These are phyloP conservation scores for Tetraneura akinire DNA, from an alignment of 1,140 invertebrate species.

Conservation along the genomic window DNA sequence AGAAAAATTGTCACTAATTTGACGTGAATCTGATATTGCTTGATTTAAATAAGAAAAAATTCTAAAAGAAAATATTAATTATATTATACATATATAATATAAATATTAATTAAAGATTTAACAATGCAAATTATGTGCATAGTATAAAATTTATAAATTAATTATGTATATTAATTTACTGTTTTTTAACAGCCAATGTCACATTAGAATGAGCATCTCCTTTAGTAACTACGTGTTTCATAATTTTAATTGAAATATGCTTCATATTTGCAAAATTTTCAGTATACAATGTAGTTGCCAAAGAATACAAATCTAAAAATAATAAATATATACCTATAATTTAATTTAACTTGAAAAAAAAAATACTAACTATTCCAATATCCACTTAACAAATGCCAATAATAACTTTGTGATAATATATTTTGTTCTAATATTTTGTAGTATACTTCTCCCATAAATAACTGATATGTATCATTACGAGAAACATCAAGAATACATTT, in stretches of 20 bases:
- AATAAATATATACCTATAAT: conserved; percentile 35
- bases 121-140: too few species aligned
- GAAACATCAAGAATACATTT: conserved; percentile 36
- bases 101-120: not conserved
- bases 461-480: conserved; percentile 34
- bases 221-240: conserved; percentile 47
- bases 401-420: conserved; percentile 47
- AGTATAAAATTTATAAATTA: not conserved
- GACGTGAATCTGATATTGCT: conserved; percentile 22
- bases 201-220: conserved; percentile 47
- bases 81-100: not conserved
- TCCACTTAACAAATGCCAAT: conserved; percentile 45
- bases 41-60: conserved; percentile 40
- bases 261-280: conserved; percentile 27
- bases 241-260: conserved; percentile 37
- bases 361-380: conserved; percentile 51
- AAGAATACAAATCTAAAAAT: conserved; percentile 50
- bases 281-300: conserved; percentile 30
- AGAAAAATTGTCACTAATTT: conserved; percentile 3
- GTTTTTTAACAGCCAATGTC: conserved; percentile 47
- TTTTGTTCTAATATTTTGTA: conserved; percentile 47
- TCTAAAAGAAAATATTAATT: not conserved
- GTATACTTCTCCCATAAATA: conserved; percentile 50
- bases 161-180: conserved; percentile 24
- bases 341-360: not conserved